Evolutionary conservation across 2,888 invertebrate genomes (phyloP).

Genomic region (Spodoptera littoralis): DNA sequence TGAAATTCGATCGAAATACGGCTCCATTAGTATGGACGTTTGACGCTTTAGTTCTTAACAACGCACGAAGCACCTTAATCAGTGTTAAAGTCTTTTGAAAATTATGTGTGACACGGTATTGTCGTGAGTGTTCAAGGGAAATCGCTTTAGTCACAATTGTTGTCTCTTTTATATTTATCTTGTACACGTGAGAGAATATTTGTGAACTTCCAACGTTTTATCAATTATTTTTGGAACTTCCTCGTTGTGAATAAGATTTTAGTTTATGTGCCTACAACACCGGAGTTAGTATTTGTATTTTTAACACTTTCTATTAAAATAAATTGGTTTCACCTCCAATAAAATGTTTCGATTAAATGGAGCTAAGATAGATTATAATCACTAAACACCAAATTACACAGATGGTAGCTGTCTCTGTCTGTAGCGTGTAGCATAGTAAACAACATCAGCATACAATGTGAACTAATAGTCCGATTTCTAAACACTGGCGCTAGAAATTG

Average conservation of each 20-base stretch:
- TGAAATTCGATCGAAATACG: slow-evolving; percentile 34
- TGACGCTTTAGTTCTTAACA: slow-evolving; percentile 21
- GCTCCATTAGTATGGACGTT: slow-evolving; percentile 41
- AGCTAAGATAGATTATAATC: too few species aligned
- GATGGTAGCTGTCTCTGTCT: not conserved
- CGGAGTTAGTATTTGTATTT: too few species aligned
- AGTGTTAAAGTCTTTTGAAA: slow-evolving; percentile 10
- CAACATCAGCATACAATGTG: slow-evolving; percentile 2
- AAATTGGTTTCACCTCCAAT: too few species aligned
- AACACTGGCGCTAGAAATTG: slow-evolving; percentile 17
- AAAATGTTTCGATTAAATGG: too few species aligned
- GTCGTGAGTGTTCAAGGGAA: slow-evolving; percentile 14
- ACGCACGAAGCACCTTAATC: slow-evolving; percentile 33
- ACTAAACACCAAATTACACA: not conserved
- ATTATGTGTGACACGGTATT: slow-evolving; percentile 1
- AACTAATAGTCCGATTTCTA: slow-evolving; percentile 25
- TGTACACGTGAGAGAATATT: too few species aligned
- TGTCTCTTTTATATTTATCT: too few species aligned
- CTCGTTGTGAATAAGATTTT: too few species aligned
- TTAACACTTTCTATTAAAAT: too few species aligned
- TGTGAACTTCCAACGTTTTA: too few species aligned
- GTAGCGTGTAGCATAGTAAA: slow-evolving; percentile 1
- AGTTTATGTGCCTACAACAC: too few species aligned
- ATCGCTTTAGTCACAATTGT: not conserved
- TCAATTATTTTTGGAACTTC: too few species aligned